Conservation (phyloP, 2,113 vertebrate genomes). For the Mormyrus lacerda region DNA sequence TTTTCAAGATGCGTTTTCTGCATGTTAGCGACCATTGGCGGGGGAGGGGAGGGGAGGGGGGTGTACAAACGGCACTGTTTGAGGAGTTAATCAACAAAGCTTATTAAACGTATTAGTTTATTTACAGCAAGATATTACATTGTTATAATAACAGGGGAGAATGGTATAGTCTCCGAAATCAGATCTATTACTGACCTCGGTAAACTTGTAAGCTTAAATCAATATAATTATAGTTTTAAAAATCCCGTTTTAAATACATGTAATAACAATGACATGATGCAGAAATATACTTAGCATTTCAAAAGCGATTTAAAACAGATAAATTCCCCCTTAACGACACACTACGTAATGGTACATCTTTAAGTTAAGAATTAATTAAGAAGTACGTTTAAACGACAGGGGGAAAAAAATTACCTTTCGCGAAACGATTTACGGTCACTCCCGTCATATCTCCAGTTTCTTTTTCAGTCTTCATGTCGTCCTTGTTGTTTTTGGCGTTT, state of each 20-base stretch:
- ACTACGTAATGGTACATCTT: neutral
- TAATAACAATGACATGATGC: neutral
- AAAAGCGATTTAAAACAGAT: neutral
- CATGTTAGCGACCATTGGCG: neutral
- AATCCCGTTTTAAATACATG: neutral
- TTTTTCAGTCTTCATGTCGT: slow-evolving; percentile 43
- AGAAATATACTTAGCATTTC: neutral
- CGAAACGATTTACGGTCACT: slow-evolving; percentile 44
- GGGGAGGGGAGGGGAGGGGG: neutral
- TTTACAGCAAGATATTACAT: neutral
- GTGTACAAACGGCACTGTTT: neutral
- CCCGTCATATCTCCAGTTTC: slow-evolving; percentile 36
- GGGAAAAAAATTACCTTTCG: slow-evolving; percentile 42
- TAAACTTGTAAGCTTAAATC: neutral
- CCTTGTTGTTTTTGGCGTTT: neutral
- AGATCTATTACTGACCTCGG: neutral
- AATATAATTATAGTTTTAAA: neutral
- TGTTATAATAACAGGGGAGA: neutral
- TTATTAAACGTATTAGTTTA: neutral
- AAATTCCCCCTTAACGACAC: neutral
- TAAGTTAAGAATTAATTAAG: neutral
- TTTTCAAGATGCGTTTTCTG: neutral
- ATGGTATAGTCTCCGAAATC: neutral
- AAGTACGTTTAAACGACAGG: neutral
- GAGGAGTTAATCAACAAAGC: neutral